Conservation (phyloP, 2,113 vertebrate genomes). For the Hippoglossus stenolepis region DNA sequence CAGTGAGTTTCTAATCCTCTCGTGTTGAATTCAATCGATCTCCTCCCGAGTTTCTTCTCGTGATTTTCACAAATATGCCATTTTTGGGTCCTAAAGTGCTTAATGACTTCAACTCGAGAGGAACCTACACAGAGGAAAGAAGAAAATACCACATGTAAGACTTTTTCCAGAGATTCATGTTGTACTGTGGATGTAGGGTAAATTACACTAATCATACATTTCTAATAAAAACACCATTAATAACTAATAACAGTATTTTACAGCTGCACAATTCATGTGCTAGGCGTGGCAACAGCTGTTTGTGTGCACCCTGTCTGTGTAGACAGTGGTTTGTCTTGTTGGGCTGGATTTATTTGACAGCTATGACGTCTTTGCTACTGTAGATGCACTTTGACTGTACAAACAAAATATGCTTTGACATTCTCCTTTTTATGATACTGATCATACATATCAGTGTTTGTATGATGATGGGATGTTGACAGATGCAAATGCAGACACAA, state of each 20-base stretch:
- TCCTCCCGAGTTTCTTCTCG: conserved; percentile 47
- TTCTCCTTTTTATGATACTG: background rate
- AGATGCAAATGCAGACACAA: background rate
- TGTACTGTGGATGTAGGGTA: background rate
- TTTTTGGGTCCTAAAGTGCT: conserved; percentile 90
- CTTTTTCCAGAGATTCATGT: background rate
- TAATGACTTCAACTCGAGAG: conserved; percentile 89
- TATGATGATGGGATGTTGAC: background rate
- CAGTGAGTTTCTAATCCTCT: conserved; percentile 5
- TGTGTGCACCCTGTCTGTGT: too few relatives aligned
- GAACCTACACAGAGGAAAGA: conserved; percentile 84
- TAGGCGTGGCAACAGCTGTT: too few relatives aligned
- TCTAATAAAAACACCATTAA: background rate
- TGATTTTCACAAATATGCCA: conserved; percentile 88
- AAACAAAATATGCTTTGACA: background rate
- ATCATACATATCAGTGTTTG: background rate
- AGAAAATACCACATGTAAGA: conserved; percentile 11
- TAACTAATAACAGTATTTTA: background rate
- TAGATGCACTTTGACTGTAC: background rate
- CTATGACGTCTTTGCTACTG: background rate
- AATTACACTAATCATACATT: background rate
- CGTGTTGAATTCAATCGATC: background rate
- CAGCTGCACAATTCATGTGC: background rate
- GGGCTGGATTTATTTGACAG: background rate
- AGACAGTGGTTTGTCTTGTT: background rate